phyloP scores from a whole-genome alignment of 1,140 invertebrate genomes.

The Chionoecetes opilio region DNA sequence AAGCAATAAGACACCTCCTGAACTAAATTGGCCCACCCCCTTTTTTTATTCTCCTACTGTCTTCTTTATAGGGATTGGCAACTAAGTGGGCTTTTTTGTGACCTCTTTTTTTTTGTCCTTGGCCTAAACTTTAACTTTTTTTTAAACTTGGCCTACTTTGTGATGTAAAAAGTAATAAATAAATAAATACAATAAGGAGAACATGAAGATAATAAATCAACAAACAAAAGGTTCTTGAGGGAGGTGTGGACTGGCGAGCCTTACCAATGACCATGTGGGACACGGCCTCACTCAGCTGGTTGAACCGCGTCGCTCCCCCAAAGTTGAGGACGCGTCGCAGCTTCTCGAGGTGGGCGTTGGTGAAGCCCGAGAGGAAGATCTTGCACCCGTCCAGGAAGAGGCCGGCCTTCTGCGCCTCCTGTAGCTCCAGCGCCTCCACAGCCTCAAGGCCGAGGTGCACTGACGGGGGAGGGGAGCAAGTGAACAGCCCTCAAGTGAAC shows the following conservation, averaged over 20 bases:
- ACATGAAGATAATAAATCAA: not conserved
- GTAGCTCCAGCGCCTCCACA: constrained; percentile 87
- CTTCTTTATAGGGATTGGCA: too few relatives aligned
- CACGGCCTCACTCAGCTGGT: constrained; percentile 89
- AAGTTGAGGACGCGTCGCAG: constrained; percentile 90
- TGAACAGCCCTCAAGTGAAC: too few relatives aligned
- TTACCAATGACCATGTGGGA: constrained; percentile 91
- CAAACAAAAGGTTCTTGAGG: not conserved
- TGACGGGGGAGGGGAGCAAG: too few relatives aligned
- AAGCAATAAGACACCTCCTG: too few relatives aligned
- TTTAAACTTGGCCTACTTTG: too few relatives aligned
- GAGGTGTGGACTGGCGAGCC: not conserved
- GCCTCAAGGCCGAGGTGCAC: constrained; percentile 80
- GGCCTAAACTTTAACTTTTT: too few relatives aligned
- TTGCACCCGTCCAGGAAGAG: constrained; percentile 93
- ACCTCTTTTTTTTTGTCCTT: too few relatives aligned
- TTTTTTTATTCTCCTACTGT: too few relatives aligned
- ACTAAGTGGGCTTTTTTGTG: too few relatives aligned
- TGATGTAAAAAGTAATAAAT: too few relatives aligned
- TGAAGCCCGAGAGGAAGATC: constrained; percentile 88
- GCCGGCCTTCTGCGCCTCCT: constrained; percentile 88
- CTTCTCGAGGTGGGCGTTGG: constrained; percentile 88
- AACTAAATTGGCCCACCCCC: too few relatives aligned
- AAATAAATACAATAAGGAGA: not conserved
- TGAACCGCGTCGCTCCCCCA: constrained; percentile 91